phyloP scores from a whole-genome alignment of 2,888 invertebrate species.

The Harpalus rubripes region DNA sequence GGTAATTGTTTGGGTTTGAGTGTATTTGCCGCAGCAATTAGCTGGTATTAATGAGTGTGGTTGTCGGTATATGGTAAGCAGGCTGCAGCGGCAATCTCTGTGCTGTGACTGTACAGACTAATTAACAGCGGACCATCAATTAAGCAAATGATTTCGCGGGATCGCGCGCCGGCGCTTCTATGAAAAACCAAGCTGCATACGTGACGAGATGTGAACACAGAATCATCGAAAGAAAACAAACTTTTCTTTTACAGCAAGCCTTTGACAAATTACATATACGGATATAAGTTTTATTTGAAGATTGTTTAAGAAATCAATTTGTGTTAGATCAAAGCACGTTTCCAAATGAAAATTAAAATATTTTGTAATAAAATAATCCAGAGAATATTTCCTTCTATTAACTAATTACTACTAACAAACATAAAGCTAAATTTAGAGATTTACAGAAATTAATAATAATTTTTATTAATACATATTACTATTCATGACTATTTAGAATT shows the following conservation, averaged over 20 bases:
- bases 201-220: background rate
- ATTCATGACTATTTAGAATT: too few species aligned
- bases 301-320: too few species aligned
- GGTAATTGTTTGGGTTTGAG: background rate
- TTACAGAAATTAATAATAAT: too few species aligned
- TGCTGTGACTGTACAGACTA: constrained; percentile 3
- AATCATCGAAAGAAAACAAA: too few species aligned
- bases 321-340: too few species aligned
- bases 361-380: too few species aligned
- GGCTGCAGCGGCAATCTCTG: background rate
- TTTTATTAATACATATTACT: too few species aligned
- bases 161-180: constrained; percentile 30
- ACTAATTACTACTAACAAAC: too few species aligned
- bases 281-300: background rate
- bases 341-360: too few species aligned
- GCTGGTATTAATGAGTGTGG: background rate
- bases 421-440: too few species aligned
- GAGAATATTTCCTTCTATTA: too few species aligned
- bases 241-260: background rate
- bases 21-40: background rate
- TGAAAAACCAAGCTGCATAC: constrained; percentile 23
- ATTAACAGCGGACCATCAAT: constrained; percentile 41
- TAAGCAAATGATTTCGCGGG: constrained; percentile 52
- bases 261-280: background rate
- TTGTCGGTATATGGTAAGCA: constrained; percentile 12